Base-by-base conservation (phyloP, 1,140 invertebrate species). In the Calycopis cecrops region DNA sequence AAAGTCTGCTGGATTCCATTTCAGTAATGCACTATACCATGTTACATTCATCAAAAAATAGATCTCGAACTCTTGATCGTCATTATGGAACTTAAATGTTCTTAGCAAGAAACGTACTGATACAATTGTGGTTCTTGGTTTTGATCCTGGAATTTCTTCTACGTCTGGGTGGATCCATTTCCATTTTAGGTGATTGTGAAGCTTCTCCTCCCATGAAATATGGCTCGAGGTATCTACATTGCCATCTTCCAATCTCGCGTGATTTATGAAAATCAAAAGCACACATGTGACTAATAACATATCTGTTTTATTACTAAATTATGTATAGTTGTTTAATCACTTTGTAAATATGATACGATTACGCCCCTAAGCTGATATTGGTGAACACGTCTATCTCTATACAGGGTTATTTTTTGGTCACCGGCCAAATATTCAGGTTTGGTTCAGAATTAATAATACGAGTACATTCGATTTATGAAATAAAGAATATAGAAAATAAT, bases 1-100 rank as follows among this genome's bases (percentile, higher is more conserved):
- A n/a, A 70, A 73, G 12, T 64, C 55, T 0, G 58, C 42, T 10
- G 63, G 56, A 3, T 69, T 62, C 71, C 71, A 73, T 11, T 56
- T 57, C 0, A 69, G 35, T 9, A 63, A 59, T 10, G 48, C 8
- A 35, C 71, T 65, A 0, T 35, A 9, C 71, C 71, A 73, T 2
- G 4, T 14, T 3, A 65, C 4, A 11, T 52, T 33, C n/a, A 65
- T 12, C 58, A 56, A 67, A 7, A 17, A 59, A 12, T 51, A 40
- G 4, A 65, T 66, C 1, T 35, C 37, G 9, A 73, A 71, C 4
- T 58, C 9, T 12, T 61, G 50, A 52, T 68, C 65, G 1, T 57
- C 34, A 2, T 52, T 33, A 28, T 67, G 59, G 17, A 71, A 73
- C 3, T 33, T 47, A 48, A 71, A 73, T 1, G 52, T 44, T 35